Evolutionary conservation across 2,113 vertebrate genomes (phyloP), one percentile per base, ranked within the genome.

Genomic region (Synchiropus splendidus): DNA sequence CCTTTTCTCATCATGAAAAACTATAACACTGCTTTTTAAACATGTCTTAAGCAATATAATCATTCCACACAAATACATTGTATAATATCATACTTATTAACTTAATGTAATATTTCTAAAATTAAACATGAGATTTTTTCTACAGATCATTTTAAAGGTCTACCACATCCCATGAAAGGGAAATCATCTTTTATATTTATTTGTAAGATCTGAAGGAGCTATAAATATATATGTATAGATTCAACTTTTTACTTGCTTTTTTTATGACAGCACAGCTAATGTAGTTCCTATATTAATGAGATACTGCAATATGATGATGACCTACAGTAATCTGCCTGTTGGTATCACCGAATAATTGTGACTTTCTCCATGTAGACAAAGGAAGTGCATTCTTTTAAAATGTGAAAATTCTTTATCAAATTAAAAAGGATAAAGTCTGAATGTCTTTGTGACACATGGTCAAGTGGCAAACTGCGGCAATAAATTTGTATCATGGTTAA

Each of bases 71-170:
- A 42, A 63, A 42, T 41, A 9, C 9, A 43, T 52, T 49, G 18
- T 51, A 16, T 52, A 38, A 57, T 51, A 16, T 52, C 34, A 57
- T 45, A 4, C 48, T 58, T 58, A 58, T 61, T 77, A 77, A 68
- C 40, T 66, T 78, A 74, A 66, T 71, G 36, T 70, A 67, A n/a
- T 73, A 71, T 57, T 60, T 64, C 52, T 61, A 57, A 64, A 59
- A 65, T 58, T 51, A 64, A 54, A 52, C 51, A 18, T 55, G 13
- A 68, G 16, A 58, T 58, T 51, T 5, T 44, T 64, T 61, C 45
- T 53, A 33, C 15, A 36, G 41, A 44, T 16, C 42, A 16, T 16
- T 18, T 16, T 48, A 48, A 35, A 54, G n/a, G 21, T 39, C 38
- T 43, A 48, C 33, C 15, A 51, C 34, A 50, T 43, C 2, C 33